These are phyloP conservation scores for Coelopa pilipes DNA, from an alignment of 2,888 invertebrate genomes.

Conservation along the genomic window DNA sequence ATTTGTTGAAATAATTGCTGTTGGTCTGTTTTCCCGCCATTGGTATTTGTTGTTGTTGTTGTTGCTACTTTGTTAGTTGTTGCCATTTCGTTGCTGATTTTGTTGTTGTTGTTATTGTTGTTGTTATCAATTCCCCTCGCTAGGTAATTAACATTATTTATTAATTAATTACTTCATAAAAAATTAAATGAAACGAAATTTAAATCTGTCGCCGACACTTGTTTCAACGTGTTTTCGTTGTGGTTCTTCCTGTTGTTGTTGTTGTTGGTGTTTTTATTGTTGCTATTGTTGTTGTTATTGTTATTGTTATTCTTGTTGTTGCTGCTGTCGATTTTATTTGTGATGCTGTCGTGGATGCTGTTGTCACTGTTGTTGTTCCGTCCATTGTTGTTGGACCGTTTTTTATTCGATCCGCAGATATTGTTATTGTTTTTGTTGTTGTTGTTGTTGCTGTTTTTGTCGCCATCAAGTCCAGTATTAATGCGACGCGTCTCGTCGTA, in stretches of 20 bases:
- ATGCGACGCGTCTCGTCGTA: background rate
- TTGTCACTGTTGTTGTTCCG: background rate
- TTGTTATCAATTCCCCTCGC: background rate
- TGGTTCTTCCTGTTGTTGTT: background rate
- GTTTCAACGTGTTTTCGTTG: background rate
- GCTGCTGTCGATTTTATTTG: background rate
- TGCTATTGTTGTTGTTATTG: background rate
- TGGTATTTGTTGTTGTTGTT: no score
- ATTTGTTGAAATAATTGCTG: no score
- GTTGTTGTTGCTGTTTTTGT: background rate
- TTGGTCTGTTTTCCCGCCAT: no score
- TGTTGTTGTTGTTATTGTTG: conserved; percentile 1
- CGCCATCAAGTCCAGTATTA: background rate
- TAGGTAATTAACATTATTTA: conserved; percentile 13
- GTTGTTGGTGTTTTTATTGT: background rate
- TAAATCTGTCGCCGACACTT: conserved; percentile 9
- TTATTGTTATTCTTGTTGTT: background rate
- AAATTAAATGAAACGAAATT: conserved; percentile 8
- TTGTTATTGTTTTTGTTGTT: background rate
- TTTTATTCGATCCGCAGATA: background rate
- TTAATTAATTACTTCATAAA: conserved; percentile 13
- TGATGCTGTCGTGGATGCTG: background rate
- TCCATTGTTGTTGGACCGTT: background rate
- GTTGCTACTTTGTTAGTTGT: no score
- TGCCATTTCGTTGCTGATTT: no score